Conservation (phyloP, 2,888 invertebrate species). For the Cheilosia pagana region DNA sequence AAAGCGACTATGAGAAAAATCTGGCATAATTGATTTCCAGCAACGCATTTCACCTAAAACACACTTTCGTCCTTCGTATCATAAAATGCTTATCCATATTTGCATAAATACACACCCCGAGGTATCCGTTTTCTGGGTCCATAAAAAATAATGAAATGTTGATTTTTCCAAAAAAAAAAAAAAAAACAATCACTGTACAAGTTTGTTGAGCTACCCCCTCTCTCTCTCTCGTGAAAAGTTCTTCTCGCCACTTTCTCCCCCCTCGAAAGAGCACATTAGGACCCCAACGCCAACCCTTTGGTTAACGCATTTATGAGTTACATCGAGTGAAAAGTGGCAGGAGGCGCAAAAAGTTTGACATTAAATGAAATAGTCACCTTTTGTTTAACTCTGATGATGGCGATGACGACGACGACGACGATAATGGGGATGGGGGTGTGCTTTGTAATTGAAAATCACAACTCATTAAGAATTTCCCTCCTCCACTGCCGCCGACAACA, state of each 20-base stretch:
- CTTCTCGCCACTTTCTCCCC: background rate
- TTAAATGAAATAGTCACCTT: slow-evolving; percentile 75
- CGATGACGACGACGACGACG: slow-evolving; percentile 31
- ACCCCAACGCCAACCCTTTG: slow-evolving; percentile 38
- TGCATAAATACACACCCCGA: slow-evolving; percentile 41
- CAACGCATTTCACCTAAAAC: slow-evolving; percentile 45
- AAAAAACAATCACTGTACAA: slow-evolving; percentile 47
- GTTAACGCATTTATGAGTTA: slow-evolving; percentile 74
- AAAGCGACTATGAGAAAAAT: slow-evolving; percentile 36
- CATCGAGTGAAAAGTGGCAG: slow-evolving; percentile 29
- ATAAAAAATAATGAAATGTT: slow-evolving; percentile 75
- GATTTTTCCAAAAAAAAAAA: slow-evolving; percentile 67
- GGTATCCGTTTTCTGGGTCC: slow-evolving; percentile 16
- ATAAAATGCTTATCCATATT: slow-evolving; percentile 72
- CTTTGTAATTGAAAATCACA: slow-evolving; percentile 75
- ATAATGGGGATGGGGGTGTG: slow-evolving; percentile 9
- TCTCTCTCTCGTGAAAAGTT: slow-evolving; percentile 24
- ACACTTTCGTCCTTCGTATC: slow-evolving; percentile 34
- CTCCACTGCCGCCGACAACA: background rate
- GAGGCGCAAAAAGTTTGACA: slow-evolving; percentile 70
- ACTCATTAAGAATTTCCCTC: slow-evolving; percentile 68
- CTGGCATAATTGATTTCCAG: slow-evolving; percentile 66
- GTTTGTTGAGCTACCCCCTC: slow-evolving; percentile 36
- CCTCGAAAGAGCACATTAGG: background rate
- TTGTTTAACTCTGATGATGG: slow-evolving; percentile 67